Base-by-base conservation (phyloP, 2,113 vertebrate species). In the Laterallus jamaicensis region DNA sequence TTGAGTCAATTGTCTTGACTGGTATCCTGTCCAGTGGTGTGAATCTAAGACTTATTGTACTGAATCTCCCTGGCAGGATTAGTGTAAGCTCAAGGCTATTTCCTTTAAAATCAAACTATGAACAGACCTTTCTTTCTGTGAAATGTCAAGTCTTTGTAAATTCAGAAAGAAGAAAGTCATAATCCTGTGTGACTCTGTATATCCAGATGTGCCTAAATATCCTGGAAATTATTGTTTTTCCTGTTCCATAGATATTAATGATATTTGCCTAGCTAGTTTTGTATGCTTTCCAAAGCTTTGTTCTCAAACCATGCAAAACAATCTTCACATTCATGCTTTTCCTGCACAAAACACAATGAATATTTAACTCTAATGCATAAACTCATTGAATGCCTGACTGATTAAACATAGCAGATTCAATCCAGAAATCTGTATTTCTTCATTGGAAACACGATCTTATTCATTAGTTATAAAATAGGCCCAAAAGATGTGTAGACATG, bases 91-190 rank as follows among this genome's bases (percentile, higher is more conserved):
- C 49, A 79, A 82, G 59, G 91, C 81, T 81, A 59, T 88, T 96
- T 90, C 55, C 47, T 89, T 88, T 78, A 80, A 82, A 74, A 75
- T 52, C 70, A 62, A 2, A 10, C 31, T 40, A 6, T 63, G 82
- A 93, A 90, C 31, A 93, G 71, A 80, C 59, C 63, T 86, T 87
- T 86, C 40, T 73, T 90, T 95, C 50, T 19, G 29, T 76, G 62
- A 96, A 71, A 83, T 90, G 60, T 89, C 56, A 86, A 50, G 60
- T 40, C 79, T 88, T 92, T 55, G 59, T 86, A 54, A 80, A 86
- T 83, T 89, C 47, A 86, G 52, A 73, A 92, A 55, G 70, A 87
- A 74, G 32, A 66, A 71, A 58, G 8, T 60, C 15, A 10, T 86
- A 92, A 89, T 85, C 74, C 39, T 19, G 18, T 35, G 37, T 75